These are phyloP conservation scores for Aphaenogaster floridana DNA, from an alignment of 1,140 invertebrate species.

Conservation along the genomic window DNA sequence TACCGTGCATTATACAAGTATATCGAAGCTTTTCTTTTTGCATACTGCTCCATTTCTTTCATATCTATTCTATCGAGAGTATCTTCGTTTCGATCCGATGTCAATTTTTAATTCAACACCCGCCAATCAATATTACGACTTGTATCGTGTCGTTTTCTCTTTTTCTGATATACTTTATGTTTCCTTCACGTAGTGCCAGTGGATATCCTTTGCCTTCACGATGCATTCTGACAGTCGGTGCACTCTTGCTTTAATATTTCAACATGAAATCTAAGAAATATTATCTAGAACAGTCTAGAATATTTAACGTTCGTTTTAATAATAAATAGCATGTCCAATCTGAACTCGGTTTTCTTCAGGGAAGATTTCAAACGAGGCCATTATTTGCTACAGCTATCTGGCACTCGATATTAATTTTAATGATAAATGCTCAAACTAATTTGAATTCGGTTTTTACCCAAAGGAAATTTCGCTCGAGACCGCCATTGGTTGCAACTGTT, in stretches of 20 bases:
- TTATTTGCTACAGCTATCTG: not conserved
- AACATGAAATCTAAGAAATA: conserved; percentile 15
- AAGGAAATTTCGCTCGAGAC: not conserved
- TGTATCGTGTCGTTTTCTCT: not conserved
- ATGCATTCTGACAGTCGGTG: not conserved
- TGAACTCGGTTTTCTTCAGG: not conserved
- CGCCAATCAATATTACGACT: conserved; percentile 41
- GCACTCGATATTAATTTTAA: not conserved
- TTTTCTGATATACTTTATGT: conserved; percentile 16
- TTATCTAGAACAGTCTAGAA: not conserved
- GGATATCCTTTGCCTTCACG: not conserved
- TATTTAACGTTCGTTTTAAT: not conserved
- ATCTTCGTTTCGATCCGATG: not conserved
- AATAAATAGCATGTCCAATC: not conserved
- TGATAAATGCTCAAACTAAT: not conserved
- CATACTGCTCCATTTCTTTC: conserved; percentile 1
- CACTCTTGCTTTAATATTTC: not conserved
- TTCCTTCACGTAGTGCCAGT: not conserved
- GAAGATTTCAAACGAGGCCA: not conserved
- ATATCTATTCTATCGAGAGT: not conserved
- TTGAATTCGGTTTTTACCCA: not conserved
- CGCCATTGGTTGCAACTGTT: not conserved
- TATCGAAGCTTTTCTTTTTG: conserved; percentile 11
- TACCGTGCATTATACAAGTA: not conserved
- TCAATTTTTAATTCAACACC: conserved; percentile 47